Conservation (phyloP, 2,113 vertebrate species). For the Oxygymnocypris stewartii region DNA sequence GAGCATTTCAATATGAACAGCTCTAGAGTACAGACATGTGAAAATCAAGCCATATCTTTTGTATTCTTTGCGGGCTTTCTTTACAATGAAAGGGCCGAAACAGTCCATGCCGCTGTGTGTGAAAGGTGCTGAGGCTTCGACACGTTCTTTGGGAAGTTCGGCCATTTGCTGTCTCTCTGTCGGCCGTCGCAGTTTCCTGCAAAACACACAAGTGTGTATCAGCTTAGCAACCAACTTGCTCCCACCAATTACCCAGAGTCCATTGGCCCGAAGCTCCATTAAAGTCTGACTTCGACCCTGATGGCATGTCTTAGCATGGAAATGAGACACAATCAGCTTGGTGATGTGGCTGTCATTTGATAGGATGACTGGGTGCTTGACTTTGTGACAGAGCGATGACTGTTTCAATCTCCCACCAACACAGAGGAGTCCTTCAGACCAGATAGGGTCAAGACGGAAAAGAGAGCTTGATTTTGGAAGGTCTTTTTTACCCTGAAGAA, state of each 20-base stretch:
- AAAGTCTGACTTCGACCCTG: not conserved
- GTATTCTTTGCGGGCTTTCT: not conserved
- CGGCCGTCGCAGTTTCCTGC: too few species aligned
- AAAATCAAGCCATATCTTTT: constrained; percentile 10
- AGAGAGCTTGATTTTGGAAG: constrained; percentile 25
- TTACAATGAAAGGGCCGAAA: not conserved
- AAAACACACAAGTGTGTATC: too few species aligned
- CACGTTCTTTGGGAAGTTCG: not conserved
- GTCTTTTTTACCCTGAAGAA: not conserved
- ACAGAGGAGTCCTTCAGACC: not conserved
- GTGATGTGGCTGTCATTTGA: constrained; percentile 18
- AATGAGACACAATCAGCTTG: constrained; percentile 20
- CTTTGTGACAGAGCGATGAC: not conserved
- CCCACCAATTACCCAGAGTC: not conserved
- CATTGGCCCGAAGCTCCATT: not conserved
- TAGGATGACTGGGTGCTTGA: constrained; percentile 25
- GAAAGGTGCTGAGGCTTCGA: not conserved
- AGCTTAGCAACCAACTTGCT: too few species aligned
- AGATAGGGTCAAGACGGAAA: constrained; percentile 40
- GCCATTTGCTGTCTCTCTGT: constrained; percentile 7
- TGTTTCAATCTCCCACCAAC: not conserved
- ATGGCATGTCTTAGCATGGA: constrained; percentile 28
- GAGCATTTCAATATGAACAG: constrained; percentile 18
- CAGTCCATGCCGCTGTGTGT: not conserved
- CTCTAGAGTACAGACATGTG: not conserved